phyloP scores from a whole-genome alignment of 2,113 vertebrate genomes.

The Clarias batrachus region DNA sequence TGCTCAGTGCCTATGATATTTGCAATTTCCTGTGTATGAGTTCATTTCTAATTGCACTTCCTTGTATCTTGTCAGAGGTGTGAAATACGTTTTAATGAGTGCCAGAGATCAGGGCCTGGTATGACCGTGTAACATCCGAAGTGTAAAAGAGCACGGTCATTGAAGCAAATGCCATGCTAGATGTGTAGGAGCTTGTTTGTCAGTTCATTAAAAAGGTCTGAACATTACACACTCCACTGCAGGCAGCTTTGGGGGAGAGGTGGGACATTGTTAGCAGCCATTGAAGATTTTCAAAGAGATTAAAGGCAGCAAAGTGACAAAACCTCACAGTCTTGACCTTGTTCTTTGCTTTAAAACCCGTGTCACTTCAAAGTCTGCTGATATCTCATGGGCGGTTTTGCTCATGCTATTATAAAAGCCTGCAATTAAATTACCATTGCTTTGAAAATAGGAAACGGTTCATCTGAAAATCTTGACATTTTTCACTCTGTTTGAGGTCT shows the following conservation, averaged over 20 bases:
- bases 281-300: conserved; percentile 8
- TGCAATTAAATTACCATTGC: not conserved
- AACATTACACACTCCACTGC: not conserved
- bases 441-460: not conserved
- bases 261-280: not conserved
- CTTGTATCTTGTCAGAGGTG: not conserved
- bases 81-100: conserved; percentile 14
- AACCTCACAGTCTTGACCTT: not conserved
- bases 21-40: not conserved
- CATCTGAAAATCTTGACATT: not conserved
- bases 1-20: not conserved
- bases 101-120: conserved; percentile 17
- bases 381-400: not conserved
- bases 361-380: conserved; percentile 5
- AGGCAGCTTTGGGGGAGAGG: not conserved
- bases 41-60: conserved; percentile 11
- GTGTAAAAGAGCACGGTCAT: conserved; percentile 35
- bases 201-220: conserved; percentile 24
- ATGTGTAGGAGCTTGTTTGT: conserved; percentile 25
- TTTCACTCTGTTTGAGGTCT: not conserved
- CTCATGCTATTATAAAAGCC: not conserved
- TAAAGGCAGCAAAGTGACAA: conserved; percentile 15
- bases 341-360: not conserved
- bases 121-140: conserved; percentile 8
- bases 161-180: conserved; percentile 36